These are phyloP conservation scores for Tenebrosternarchus preto DNA, from an alignment of 2,113 vertebrate genomes.

Conservation along the genomic window DNA sequence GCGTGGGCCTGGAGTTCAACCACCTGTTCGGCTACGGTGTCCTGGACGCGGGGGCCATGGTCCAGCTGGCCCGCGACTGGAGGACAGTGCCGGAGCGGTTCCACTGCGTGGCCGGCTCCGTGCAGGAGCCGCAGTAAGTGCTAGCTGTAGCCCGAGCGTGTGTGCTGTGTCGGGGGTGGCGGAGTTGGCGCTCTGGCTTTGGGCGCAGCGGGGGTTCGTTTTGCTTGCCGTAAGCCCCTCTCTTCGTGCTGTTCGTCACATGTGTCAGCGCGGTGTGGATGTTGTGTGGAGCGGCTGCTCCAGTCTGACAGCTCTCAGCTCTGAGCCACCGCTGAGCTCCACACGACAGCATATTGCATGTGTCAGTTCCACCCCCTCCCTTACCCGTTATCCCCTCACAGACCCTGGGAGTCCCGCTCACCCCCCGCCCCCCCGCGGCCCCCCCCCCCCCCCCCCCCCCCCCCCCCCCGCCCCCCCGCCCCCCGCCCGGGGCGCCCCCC, in stretches of 20 bases:
- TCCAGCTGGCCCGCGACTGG: constrained; percentile 97
- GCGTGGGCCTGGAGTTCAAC: constrained; percentile 96
- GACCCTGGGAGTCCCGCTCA: constrained; percentile 37
- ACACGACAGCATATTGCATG: constrained; percentile 33
- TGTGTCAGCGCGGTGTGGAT: constrained; percentile 5
- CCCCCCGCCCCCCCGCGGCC: not conserved
- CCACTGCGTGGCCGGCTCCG: constrained; percentile 92
- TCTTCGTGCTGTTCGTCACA: not conserved
- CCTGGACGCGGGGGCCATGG: constrained; percentile 95
- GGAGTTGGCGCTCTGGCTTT: not conserved
- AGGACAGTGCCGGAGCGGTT: constrained; percentile 95
- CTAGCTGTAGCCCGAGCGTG: too few relatives aligned
- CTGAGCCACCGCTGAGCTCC: constrained; percentile 14
- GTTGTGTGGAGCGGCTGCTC: not conserved
- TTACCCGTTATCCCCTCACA: not conserved
- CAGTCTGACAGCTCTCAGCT: not conserved
- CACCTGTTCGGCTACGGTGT: constrained; percentile 97
- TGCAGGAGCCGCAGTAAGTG: constrained; percentile 91
- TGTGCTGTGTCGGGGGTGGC: too few relatives aligned
- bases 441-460: too few relatives aligned
- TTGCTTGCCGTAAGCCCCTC: not conserved
- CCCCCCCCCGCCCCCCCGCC: too few relatives aligned
- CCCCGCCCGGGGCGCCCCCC: too few relatives aligned
- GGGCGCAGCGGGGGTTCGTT: not conserved
- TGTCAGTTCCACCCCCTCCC: not conserved